phyloP scores from a whole-genome alignment of 2,113 vertebrate genomes.

The Micronycteris hirsuta region DNA sequence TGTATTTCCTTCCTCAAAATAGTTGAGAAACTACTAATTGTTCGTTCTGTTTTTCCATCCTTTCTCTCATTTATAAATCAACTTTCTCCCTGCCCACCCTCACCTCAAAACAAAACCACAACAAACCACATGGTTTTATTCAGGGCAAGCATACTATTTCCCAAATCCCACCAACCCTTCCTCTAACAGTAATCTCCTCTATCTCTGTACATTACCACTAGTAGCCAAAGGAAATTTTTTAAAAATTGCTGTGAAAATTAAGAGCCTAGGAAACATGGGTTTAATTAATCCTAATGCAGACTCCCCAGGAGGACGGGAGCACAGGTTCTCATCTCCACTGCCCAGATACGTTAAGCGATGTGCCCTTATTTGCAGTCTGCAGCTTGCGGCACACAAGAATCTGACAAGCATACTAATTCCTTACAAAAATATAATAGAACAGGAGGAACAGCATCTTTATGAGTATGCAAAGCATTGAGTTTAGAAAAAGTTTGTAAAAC shows the following conservation, averaged over 20 bases:
- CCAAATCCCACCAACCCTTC: neutral
- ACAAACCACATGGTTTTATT: neutral
- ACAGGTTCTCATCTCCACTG: constrained; percentile 43
- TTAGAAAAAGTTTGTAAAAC: neutral
- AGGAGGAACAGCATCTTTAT: constrained; percentile 9
- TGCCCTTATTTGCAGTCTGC: constrained; percentile 55
- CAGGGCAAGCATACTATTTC: neutral
- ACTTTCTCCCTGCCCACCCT: neutral
- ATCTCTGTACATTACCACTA: constrained; percentile 23
- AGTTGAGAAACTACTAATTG: neutral
- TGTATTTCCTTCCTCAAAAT: neutral
- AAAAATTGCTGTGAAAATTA: neutral
- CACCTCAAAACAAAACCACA: neutral
- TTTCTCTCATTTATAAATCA: neutral
- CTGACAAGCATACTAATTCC: constrained; percentile 58
- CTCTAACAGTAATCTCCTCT: neutral
- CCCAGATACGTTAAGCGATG: constrained; percentile 28
- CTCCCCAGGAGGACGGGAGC: neutral
- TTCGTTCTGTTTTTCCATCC: neutral
- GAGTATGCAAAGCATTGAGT: neutral
- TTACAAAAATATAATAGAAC: constrained; percentile 40
- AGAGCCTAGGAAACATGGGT: neutral
- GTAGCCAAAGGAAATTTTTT: neutral
- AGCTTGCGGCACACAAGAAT: constrained; percentile 43
- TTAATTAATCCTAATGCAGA: constrained; percentile 58